A percentile compares a stretch with the other conserved stretches of the same genome.
Evolutionary conservation across 2,113 vertebrate species (phyloP).

Genomic region (Hiodon alosoides): DNA sequence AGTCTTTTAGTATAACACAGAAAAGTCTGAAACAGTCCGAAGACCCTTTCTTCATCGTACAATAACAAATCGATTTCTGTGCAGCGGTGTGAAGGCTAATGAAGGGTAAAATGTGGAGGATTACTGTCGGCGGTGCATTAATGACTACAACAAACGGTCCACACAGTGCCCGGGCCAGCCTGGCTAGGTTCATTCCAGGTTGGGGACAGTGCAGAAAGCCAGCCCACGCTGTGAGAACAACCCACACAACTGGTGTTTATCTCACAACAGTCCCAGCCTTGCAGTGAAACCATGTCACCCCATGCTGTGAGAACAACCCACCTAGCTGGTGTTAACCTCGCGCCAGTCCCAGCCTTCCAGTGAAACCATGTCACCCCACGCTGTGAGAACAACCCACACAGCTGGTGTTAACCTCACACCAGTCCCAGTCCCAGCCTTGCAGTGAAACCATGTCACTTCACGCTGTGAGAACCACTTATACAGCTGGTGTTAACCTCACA

Average conservation of each 20-base stretch:
- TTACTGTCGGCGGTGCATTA: slow-evolving; percentile 2
- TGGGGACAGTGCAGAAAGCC: not conserved
- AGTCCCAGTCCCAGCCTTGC: no score
- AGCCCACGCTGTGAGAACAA: not conserved
- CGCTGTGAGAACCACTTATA: not conserved
- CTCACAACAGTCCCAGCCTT: not conserved
- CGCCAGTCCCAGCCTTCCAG: not conserved
- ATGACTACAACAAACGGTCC: not conserved
- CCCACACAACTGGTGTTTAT: not conserved
- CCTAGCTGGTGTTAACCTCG: not conserved
- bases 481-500: not conserved
- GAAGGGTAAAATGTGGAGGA: not conserved
- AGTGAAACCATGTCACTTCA: not conserved
- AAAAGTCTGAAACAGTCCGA: not conserved
- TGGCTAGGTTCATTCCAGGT: not conserved
- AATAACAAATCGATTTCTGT: not conserved
- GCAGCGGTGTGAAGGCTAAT: not conserved
- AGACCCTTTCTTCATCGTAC: not conserved
- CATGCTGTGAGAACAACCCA: not conserved
- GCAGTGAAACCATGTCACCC: not conserved
- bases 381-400: not conserved
- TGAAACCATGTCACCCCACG: not conserved
- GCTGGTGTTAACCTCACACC: not conserved
- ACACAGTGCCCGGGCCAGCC: not conserved
- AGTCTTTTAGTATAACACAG: not conserved